phyloP scores from a whole-genome alignment of 2,888 invertebrate species.

The Ectemnius lituratus region DNA sequence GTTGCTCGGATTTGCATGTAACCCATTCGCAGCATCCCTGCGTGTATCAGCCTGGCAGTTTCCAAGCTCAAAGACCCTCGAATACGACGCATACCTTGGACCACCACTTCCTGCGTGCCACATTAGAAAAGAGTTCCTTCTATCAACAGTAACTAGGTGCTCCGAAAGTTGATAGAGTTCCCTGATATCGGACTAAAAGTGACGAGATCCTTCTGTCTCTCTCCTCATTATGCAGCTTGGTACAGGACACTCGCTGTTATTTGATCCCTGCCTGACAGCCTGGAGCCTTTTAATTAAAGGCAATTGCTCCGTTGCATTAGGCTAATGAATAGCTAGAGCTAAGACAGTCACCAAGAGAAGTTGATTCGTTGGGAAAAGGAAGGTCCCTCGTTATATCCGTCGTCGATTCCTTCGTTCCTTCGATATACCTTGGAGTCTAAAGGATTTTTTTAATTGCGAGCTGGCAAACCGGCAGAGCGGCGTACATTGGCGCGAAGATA shows the following conservation, averaged over 20 bases:
- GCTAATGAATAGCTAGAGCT: conserved; percentile 28
- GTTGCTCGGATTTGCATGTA: conserved; percentile 49
- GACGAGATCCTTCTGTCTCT: conserved; percentile 47
- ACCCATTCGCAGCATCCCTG: conserved; percentile 18
- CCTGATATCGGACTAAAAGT: conserved; percentile 53
- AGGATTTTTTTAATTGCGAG: too few species aligned
- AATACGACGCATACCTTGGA: conserved; percentile 45
- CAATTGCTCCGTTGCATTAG: conserved; percentile 7
- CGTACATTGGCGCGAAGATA: not conserved
- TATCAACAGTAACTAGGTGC: conserved; percentile 24
- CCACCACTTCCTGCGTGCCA: conserved; percentile 49
- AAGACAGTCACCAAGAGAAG: not conserved
- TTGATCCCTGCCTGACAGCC: conserved; percentile 31
- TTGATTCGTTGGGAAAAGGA: too few species aligned
- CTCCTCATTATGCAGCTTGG: conserved; percentile 53
- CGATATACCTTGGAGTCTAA: not conserved
- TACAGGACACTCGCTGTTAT: conserved; percentile 41
- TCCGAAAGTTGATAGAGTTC: conserved; percentile 54
- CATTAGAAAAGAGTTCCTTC: conserved; percentile 30
- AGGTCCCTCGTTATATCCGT: too few species aligned
- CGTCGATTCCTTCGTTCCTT: too few species aligned
- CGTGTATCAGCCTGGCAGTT: not conserved
- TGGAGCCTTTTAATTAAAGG: conserved; percentile 41
- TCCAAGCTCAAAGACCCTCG: not conserved
- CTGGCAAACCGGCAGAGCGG: too few species aligned